Evolutionary conservation across 2,888 invertebrate species (phyloP).

Genomic region (Drosophila macrospina): DNA sequence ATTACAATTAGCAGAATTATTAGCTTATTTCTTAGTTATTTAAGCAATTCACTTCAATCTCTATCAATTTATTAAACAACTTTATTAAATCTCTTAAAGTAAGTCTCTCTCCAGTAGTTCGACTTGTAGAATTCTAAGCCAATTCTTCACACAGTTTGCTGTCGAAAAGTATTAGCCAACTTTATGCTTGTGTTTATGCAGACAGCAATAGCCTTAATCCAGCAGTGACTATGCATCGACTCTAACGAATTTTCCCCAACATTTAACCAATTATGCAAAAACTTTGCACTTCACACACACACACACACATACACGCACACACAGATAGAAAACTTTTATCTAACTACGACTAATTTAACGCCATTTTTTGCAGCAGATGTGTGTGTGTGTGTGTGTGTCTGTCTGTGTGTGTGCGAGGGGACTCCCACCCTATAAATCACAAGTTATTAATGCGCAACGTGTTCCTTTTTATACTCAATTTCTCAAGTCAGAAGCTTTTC

Average conservation of each 20-base stretch:
- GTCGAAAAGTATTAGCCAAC: constrained; percentile 6
- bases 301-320: background rate
- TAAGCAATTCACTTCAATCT: too few species aligned
- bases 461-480: constrained; percentile 55
- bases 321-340: constrained; percentile 54
- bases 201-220: constrained; percentile 20
- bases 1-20: too few species aligned
- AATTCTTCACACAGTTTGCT: background rate
- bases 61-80: too few species aligned
- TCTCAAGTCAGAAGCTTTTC: constrained; percentile 25
- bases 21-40: too few species aligned
- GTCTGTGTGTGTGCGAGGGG: too few species aligned
- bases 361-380: constrained; percentile 48
- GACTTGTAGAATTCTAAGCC: too few species aligned
- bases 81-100: too few species aligned
- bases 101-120: too few species aligned
- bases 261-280: constrained; percentile 60
- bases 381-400: too few species aligned
- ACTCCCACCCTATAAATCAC: constrained; percentile 57
- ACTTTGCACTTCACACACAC: constrained; percentile 37
- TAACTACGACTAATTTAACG: constrained; percentile 62
- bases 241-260: constrained; percentile 16
- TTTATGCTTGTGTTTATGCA: constrained; percentile 2
- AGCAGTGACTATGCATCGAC: constrained; percentile 8
- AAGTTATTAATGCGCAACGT: constrained; percentile 76